These are phyloP conservation scores for Andrena dorsata DNA, from an alignment of 2,888 invertebrate species.

Conservation along the genomic window DNA sequence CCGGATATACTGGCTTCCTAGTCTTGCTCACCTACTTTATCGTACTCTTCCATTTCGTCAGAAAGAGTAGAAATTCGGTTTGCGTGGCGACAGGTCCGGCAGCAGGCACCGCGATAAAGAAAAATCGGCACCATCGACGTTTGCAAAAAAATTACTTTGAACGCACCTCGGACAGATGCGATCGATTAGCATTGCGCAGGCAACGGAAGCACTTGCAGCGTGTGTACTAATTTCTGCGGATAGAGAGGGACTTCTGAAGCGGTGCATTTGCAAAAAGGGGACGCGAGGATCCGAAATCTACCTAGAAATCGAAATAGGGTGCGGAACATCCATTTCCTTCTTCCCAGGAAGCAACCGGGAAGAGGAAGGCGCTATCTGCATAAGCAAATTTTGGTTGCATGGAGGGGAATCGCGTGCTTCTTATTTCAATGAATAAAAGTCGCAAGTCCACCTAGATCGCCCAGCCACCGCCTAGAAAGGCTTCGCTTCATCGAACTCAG, in stretches of 20 bases:
- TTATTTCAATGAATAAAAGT: too few relatives aligned
- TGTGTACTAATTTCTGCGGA: too few relatives aligned
- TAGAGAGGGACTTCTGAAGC: background rate
- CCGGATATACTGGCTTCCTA: constrained; percentile 84
- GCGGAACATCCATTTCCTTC: too few relatives aligned
- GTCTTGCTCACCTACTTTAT: constrained; percentile 83
- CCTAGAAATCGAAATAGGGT: too few relatives aligned
- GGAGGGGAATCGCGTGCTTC: too few relatives aligned
- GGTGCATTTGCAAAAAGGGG: background rate
- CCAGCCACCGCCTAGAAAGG: too few relatives aligned
- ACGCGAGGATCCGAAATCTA: too few relatives aligned
- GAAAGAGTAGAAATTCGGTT: constrained; percentile 61
- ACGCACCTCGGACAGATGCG: background rate
- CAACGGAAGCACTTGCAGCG: background rate
- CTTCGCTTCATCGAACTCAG: too few relatives aligned
- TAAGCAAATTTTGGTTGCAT: too few relatives aligned
- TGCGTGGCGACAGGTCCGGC: background rate
- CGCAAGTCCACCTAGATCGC: too few relatives aligned
- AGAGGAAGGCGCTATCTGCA: too few relatives aligned
- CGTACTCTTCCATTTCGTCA: constrained; percentile 70
- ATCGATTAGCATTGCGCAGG: background rate
- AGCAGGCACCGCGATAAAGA: background rate
- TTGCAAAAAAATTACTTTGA: background rate
- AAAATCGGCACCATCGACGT: background rate
- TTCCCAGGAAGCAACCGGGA: too few relatives aligned